Evolutionary conservation across 2,888 invertebrate species (phyloP), one percentile per base, ranked within the genome.

Genomic region (Adineta ricciae): DNA sequence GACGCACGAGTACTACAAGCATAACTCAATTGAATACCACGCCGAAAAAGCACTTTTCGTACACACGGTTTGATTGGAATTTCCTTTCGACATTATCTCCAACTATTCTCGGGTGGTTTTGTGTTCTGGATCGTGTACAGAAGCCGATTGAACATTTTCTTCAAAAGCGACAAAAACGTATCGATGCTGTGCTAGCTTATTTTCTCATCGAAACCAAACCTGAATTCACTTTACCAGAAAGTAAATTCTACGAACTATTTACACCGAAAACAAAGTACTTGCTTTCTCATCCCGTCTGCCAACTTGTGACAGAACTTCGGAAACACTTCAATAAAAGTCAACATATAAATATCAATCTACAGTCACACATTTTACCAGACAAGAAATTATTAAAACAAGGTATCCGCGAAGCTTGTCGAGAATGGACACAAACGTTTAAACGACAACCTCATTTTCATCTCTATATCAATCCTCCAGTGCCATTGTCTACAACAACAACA

Each of bases 81-180:
- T 73, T 73, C 38, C 41, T 73, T 41, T 73, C 73, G 16, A 73
- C 73, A 19, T n/a, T 73, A 24, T 73, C 73, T 1, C 73, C 73
- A 38, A 73, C 73, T 73, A 38, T 73, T 73, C 73, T 73, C 27
- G 73, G 73, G 21, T 73, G 73, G 73, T 73, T 73, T 41, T 73
- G 73, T 41, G 73, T 73, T 73, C 24, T 73, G 19, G 21, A 73
- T 73, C 73, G 73, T 38, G 4, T 78, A 14, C 8, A 78, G 41
- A 78, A 78, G 41, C 78, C 78, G 11, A 1, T 41, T 41, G 41
- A 78, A 41, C 4, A 41, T 7, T 41, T 78, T 41, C 14, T 78
- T 24, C n/a, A 8, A 19, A 41, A 41, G 7, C 78, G 78, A 41
- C 24, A 78, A 78, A 38, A 78, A 78, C 78, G 78, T 41, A 24